These are phyloP conservation scores for Micronycteris hirsuta DNA, from an alignment of 2,113 vertebrate genomes.

Conservation along the genomic window DNA sequence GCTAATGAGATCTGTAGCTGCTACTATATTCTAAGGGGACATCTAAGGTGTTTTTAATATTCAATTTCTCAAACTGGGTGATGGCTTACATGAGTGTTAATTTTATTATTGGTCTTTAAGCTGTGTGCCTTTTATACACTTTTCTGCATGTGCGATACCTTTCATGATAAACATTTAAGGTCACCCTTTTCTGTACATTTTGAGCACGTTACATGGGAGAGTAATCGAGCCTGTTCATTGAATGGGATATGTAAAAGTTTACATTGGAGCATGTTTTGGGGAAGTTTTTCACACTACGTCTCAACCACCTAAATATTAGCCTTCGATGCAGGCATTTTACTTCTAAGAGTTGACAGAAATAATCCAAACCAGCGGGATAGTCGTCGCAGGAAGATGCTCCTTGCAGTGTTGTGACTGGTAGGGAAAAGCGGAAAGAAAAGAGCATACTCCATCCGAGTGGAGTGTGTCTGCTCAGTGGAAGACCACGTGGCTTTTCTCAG, in stretches of 20 bases:
- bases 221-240: background rate
- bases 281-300: background rate
- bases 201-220: background rate
- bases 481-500: background rate
- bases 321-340: background rate
- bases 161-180: background rate
- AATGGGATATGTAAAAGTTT: background rate
- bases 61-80: background rate
- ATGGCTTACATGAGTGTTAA: background rate
- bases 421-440: background rate
- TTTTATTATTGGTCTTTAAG: background rate
- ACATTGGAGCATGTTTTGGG: background rate
- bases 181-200: background rate
- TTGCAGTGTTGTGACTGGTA: background rate
- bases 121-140: background rate
- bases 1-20: background rate
- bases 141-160: background rate
- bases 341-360: background rate
- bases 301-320: background rate
- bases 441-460: background rate
- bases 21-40: background rate
- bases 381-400: background rate
- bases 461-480: background rate
- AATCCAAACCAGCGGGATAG: background rate
- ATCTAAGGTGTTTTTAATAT: background rate